These are phyloP conservation scores for Oreamnos americanus DNA, from an alignment of 2,113 vertebrate species.

Conservation along the genomic window DNA sequence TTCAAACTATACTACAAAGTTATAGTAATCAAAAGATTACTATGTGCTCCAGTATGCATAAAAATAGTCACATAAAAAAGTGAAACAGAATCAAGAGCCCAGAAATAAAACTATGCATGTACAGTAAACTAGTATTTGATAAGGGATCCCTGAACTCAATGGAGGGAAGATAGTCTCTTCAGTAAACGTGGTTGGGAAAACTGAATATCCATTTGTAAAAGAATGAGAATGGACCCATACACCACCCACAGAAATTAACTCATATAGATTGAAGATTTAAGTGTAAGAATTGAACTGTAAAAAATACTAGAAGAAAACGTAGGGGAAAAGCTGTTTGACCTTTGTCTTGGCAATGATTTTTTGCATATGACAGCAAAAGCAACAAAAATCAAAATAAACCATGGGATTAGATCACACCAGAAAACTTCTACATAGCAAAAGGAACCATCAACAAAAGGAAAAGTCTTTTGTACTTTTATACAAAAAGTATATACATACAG, in stretches of 20 bases:
- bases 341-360: background rate
- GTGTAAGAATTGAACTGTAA: background rate
- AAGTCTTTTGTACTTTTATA: background rate
- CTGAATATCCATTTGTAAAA: background rate
- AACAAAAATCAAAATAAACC: background rate
- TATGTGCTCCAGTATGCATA: background rate
- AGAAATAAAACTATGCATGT: background rate
- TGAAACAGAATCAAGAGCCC: background rate
- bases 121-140: background rate
- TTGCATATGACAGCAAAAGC: background rate
- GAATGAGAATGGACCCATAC: background rate
- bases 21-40: background rate
- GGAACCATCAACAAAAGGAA: background rate
- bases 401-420: background rate
- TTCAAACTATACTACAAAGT: background rate
- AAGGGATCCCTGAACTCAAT: background rate
- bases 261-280: background rate
- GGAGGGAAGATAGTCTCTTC: background rate
- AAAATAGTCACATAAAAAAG: background rate
- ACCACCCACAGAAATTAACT: background rate
- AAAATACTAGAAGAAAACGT: background rate
- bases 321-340: background rate
- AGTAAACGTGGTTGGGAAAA: background rate
- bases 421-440: background rate
- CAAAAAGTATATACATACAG: background rate